Evolutionary conservation across 2,888 invertebrate species (phyloP).

Genomic region (Geotrupes spiniger): DNA sequence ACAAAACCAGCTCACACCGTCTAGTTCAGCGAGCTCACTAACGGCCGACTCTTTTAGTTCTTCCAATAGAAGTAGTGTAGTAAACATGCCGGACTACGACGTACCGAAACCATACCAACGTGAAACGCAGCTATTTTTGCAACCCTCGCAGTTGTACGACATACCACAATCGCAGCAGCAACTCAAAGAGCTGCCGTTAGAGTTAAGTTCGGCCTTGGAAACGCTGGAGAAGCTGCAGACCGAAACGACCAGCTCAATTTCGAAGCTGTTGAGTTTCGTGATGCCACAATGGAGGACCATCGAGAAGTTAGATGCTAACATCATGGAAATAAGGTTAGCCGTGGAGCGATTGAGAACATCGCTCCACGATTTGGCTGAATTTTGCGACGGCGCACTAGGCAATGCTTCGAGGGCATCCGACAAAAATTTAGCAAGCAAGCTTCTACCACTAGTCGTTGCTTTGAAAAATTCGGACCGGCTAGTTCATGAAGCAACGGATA

Average conservation of each 20-base stretch:
- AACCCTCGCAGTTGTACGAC: constrained; percentile 53
- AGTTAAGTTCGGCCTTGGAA: constrained; percentile 73
- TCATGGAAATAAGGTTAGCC: constrained; percentile 81
- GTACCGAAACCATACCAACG: constrained; percentile 58
- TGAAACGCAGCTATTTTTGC: constrained; percentile 40
- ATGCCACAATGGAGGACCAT: constrained; percentile 78
- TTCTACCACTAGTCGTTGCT: constrained; percentile 76
- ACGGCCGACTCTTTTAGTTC: constrained; percentile 61
- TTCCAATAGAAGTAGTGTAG: constrained; percentile 51
- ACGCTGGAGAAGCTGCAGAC: constrained; percentile 70
- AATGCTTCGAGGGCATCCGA: constrained; percentile 82
- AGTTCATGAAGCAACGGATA: constrained; percentile 73
- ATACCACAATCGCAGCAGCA: constrained; percentile 53
- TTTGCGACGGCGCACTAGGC: constrained; percentile 83
- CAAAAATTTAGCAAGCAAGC: constrained; percentile 64
- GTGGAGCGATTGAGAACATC: constrained; percentile 75
- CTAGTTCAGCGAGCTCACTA: constrained; percentile 63
- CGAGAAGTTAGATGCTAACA: constrained; percentile 72
- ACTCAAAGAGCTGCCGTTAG: constrained; percentile 66
- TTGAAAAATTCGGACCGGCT: constrained; percentile 76
- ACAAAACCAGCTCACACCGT: constrained; percentile 60
- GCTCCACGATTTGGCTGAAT: constrained; percentile 83
- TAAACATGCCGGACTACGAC: constrained; percentile 67
- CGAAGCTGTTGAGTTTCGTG: constrained; percentile 74
- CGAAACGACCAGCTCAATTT: constrained; percentile 80